Conservation (phyloP, 2,888 invertebrate species). For the Drosophila atripex region DNA sequence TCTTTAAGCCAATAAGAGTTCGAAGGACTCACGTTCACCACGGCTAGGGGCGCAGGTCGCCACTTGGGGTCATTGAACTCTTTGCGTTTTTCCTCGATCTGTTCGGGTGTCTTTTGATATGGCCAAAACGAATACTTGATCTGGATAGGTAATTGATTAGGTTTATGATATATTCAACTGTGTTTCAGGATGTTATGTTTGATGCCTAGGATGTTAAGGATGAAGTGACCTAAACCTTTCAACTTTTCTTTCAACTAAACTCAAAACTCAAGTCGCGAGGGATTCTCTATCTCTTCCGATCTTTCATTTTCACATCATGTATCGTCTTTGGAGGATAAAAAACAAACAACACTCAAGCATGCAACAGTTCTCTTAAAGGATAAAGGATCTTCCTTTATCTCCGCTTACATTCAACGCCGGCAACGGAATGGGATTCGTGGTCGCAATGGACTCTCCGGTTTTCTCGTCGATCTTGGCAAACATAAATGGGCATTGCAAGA, state of each 20-base stretch:
- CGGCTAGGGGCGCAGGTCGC: slow-evolving; percentile 87
- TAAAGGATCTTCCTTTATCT: slow-evolving; percentile 6
- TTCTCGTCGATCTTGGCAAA: slow-evolving; percentile 87
- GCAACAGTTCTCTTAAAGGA: slow-evolving; percentile 22
- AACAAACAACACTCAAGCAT: slow-evolving; percentile 51
- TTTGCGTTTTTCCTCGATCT: slow-evolving; percentile 86
- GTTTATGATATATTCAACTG: slow-evolving; percentile 3
- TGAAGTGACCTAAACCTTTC: neutral
- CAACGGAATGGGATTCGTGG: slow-evolving; percentile 87
- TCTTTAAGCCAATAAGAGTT: slow-evolving; percentile 20
- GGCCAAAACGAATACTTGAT: slow-evolving; percentile 88
- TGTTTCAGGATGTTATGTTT: neutral
- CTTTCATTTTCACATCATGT: neutral
- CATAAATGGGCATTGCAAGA: slow-evolving; percentile 88
- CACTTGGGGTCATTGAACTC: slow-evolving; percentile 86
- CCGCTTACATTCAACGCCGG: slow-evolving; percentile 90
- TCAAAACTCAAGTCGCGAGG: neutral
- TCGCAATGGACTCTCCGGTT: slow-evolving; percentile 86
- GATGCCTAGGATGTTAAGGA: neutral
- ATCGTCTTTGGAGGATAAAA: neutral
- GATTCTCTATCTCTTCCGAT: neutral
- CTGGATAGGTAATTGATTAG: slow-evolving; percentile 83
- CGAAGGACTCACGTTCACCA: slow-evolving; percentile 87
- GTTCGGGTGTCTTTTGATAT: slow-evolving; percentile 87
- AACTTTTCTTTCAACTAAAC: no score